These are phyloP conservation scores for Allolobophora icterica DNA, from an alignment of 2,888 invertebrate species.

Conservation along the genomic window DNA sequence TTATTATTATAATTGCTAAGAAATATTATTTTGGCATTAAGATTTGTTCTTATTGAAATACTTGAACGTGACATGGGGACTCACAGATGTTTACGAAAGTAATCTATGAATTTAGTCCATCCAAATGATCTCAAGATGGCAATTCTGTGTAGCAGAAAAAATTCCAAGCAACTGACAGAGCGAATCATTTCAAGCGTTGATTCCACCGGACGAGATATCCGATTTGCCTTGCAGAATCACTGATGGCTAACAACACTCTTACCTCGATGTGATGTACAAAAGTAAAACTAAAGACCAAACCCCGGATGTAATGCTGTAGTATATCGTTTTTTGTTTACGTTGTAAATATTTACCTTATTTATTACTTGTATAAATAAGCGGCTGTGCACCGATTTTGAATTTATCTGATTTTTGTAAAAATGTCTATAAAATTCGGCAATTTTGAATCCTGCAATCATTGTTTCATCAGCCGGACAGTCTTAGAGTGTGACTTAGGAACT, in stretches of 20 bases:
- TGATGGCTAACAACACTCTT: not conserved
- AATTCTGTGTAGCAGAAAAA: not conserved
- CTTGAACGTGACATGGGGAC: not conserved
- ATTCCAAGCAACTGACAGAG: not conserved
- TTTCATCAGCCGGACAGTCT: not conserved
- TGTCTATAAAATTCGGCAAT: not conserved
- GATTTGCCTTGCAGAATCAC: not conserved
- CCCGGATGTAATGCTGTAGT: not conserved
- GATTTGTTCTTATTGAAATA: not conserved
- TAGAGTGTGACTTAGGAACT: not conserved
- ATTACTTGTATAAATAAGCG: not conserved
- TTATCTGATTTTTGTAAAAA: too few species aligned
- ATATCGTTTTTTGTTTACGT: not conserved
- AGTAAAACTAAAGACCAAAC: not conserved
- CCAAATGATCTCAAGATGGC: constrained; percentile 9
- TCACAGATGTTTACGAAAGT: not conserved
- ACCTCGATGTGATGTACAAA: not conserved
- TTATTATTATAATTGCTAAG: not conserved
- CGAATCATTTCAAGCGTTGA: not conserved
- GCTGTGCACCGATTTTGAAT: too few species aligned
- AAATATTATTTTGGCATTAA: not conserved
- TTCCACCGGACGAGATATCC: not conserved
- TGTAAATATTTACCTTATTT: constrained; percentile 4
- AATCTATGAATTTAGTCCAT: not conserved
- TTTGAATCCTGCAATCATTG: not conserved